phyloP scores from a whole-genome alignment of 2,113 vertebrate genomes.

The Hiodon alosoides region DNA sequence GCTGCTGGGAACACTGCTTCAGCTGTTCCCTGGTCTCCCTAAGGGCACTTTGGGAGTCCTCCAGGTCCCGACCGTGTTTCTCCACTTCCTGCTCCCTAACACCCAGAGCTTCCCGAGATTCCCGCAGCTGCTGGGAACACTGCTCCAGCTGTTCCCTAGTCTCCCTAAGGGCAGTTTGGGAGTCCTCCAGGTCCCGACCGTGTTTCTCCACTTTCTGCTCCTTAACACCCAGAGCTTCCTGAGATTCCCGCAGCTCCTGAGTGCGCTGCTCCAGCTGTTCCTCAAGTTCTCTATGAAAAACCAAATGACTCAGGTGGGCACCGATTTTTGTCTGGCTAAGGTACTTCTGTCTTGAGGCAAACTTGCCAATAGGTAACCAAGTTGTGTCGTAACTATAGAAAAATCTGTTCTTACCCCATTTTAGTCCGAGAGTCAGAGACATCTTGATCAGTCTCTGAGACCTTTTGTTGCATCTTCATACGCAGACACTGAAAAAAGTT shows the following conservation, averaged over 20 bases:
- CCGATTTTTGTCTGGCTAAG: background rate
- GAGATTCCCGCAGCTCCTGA: constrained; percentile 51
- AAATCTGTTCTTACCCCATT: background rate
- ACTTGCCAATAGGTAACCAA: background rate
- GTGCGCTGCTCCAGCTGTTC: constrained; percentile 61
- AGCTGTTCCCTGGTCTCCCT: constrained; percentile 48
- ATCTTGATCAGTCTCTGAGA: background rate
- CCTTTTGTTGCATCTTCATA: constrained; percentile 8
- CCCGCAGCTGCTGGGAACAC: constrained; percentile 39
- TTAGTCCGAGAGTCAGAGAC: background rate
- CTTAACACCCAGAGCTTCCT: constrained; percentile 60
- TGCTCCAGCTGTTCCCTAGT: no score
- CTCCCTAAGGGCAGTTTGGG: constrained; percentile 33
- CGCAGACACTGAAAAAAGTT: constrained; percentile 3
- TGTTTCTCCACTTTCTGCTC: constrained; percentile 47
- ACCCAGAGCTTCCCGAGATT: constrained; percentile 35
- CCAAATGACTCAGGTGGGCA: background rate
- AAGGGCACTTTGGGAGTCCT: constrained; percentile 56
- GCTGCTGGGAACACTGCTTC: background rate
- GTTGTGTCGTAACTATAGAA: background rate
- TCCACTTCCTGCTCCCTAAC: constrained; percentile 60
- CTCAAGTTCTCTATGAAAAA: constrained; percentile 61
- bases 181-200: constrained; percentile 42
- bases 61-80: constrained; percentile 57
- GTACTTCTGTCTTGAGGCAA: background rate